A percentile compares a stretch with the other conserved stretches of the same genome.
Conservation (phyloP, 2,797 vertebrate genomes). For the Melanotaenia parkinsoni region DNA sequence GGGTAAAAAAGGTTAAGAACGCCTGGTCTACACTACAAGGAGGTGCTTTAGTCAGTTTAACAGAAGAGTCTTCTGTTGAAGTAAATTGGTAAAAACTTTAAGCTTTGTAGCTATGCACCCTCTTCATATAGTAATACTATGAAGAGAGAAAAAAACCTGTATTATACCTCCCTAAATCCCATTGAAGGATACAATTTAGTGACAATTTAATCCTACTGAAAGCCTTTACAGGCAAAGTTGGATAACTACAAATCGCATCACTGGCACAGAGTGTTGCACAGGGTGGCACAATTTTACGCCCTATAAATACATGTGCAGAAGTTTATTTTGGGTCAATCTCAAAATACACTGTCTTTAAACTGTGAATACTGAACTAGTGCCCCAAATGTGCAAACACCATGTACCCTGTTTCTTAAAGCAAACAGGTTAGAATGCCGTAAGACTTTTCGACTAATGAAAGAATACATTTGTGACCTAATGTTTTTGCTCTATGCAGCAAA, state of each 20-base stretch:
- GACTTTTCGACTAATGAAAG: neutral
- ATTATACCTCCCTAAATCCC: neutral
- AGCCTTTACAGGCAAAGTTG: neutral
- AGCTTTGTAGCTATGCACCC: neutral
- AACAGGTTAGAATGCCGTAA: neutral
- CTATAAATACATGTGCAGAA: slow-evolving; percentile 11
- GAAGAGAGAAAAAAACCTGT: neutral
- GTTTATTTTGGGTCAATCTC: slow-evolving; percentile 12
- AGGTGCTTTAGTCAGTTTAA: neutral
- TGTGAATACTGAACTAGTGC: neutral
- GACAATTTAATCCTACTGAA: neutral
- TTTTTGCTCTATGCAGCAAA: neutral
- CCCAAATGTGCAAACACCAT: slow-evolving; percentile 1
- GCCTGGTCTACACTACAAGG: neutral
- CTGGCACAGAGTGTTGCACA: neutral
- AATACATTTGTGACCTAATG: neutral
- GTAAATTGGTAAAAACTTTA: neutral
- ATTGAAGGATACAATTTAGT: neutral
- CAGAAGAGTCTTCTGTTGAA: neutral
- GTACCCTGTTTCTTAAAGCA: neutral
- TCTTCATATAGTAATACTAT: neutral
- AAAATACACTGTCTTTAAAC: slow-evolving; percentile 15
- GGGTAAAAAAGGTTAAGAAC: too few relatives aligned
- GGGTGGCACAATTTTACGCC: neutral
- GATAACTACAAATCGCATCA: slow-evolving; percentile 4